These are phyloP conservation scores for Diadegma fenestrale DNA, from an alignment of 2,888 invertebrate species.

Conservation along the genomic window DNA sequence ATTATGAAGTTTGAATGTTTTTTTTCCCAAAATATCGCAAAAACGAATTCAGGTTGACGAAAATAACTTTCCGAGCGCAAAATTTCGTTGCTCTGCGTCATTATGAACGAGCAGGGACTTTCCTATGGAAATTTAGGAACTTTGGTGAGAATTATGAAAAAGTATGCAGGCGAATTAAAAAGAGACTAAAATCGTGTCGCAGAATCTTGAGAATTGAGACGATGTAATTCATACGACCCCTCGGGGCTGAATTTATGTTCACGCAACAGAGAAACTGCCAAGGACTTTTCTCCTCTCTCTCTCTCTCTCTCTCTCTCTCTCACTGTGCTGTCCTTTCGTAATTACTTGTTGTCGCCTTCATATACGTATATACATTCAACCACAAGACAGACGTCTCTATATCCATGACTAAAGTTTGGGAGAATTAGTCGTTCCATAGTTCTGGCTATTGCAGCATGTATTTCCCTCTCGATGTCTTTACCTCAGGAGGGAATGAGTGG, in stretches of 20 bases:
- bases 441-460: conserved; percentile 27
- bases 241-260: conserved; percentile 30
- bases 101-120: not conserved
- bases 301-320: not conserved
- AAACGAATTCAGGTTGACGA: not conserved
- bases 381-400: conserved; percentile 29
- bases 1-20: not conserved
- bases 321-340: conserved; percentile 21
- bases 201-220: conserved; percentile 16
- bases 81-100: not conserved
- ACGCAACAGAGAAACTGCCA: conserved; percentile 24
- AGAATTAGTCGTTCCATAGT: conserved; percentile 61
- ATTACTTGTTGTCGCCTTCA: conserved; percentile 54
- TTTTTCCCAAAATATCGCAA: not conserved
- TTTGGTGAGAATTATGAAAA: not conserved
- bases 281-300: conserved; percentile 5
- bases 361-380: conserved; percentile 15
- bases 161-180: not conserved
- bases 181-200: not conserved
- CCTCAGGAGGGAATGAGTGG: not conserved
- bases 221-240: conserved; percentile 21
- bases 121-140: not conserved
- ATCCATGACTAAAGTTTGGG: conserved; percentile 55
- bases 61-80: not conserved
- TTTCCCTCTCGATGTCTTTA: not conserved